Conservation (phyloP, 2,888 invertebrate genomes). For the Cabera pusaria region DNA sequence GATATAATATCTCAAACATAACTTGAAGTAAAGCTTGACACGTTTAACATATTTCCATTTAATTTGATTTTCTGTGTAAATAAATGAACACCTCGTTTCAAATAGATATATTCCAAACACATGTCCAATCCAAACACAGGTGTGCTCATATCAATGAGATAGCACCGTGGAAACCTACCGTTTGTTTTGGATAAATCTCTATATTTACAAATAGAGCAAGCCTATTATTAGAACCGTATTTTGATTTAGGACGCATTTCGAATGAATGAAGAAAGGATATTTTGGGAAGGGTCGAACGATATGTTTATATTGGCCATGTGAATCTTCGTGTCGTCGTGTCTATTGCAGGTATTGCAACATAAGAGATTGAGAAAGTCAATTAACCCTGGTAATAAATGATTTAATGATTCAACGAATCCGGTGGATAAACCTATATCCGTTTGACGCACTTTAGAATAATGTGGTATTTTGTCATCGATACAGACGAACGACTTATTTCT, state of each 20-base stretch:
- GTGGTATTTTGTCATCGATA: too few species aligned
- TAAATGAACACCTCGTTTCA: neutral
- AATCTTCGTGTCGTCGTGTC: too few species aligned
- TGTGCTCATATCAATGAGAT: conserved; percentile 41
- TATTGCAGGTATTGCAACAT: conserved; percentile 3
- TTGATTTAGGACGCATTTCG: conserved; percentile 51
- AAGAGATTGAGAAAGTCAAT: conserved; percentile 1
- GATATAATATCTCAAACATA: too few species aligned
- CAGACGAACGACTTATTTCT: too few species aligned
- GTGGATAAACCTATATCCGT: conserved; percentile 4
- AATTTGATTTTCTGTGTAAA: too few species aligned
- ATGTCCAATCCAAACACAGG: conserved; percentile 41
- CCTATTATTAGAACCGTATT: conserved; percentile 61
- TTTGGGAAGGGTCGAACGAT: conserved; percentile 42
- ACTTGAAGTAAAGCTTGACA: too few species aligned
- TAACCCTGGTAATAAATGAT: conserved; percentile 4
- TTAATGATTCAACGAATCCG: neutral
- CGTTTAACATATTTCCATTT: too few species aligned
- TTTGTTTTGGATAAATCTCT: conserved; percentile 57
- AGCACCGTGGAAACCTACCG: conserved; percentile 48
- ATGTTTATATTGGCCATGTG: conserved; percentile 13
- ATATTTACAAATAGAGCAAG: conserved; percentile 66
- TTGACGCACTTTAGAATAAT: too few species aligned
- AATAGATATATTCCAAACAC: conserved; percentile 23
- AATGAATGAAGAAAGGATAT: conserved; percentile 59